Evolutionary conservation across 2,797 vertebrate species (phyloP).

Genomic region (Catamblyrhynchus diadema): DNA sequence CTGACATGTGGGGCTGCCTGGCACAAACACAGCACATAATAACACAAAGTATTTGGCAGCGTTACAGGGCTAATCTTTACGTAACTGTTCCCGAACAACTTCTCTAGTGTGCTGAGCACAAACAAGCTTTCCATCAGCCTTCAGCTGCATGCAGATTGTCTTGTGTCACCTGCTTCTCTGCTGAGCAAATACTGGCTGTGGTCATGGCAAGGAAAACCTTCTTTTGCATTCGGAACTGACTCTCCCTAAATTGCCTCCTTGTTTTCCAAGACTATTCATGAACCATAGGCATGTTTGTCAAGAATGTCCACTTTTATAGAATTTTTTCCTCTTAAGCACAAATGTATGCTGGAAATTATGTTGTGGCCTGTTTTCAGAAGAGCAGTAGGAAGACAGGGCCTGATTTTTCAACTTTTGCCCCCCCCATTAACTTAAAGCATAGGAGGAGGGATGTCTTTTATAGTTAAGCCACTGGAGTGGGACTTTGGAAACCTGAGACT

Average conservation of each 20-base stretch:
- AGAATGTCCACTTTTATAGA: background rate
- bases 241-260: background rate
- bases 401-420: background rate
- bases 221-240: background rate
- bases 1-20: conserved; percentile 71
- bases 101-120: conserved; percentile 41
- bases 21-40: conserved; percentile 69
- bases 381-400: background rate
- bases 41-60: conserved; percentile 65
- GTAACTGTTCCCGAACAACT: conserved; percentile 64
- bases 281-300: background rate
- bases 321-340: background rate
- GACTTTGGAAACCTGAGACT: background rate
- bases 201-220: background rate
- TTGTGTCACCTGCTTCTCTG: conserved; percentile 56
- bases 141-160: conserved; percentile 46
- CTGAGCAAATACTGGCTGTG: conserved; percentile 27
- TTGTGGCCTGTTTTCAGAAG: background rate
- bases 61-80: conserved; percentile 70
- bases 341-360: background rate
- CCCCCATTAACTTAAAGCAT: background rate
- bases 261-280: background rate
- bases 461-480: background rate
- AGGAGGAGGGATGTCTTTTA: background rate
- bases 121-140: conserved; percentile 59